Conservation (phyloP, 2,797 vertebrate species). For the Platalea minor region DNA sequence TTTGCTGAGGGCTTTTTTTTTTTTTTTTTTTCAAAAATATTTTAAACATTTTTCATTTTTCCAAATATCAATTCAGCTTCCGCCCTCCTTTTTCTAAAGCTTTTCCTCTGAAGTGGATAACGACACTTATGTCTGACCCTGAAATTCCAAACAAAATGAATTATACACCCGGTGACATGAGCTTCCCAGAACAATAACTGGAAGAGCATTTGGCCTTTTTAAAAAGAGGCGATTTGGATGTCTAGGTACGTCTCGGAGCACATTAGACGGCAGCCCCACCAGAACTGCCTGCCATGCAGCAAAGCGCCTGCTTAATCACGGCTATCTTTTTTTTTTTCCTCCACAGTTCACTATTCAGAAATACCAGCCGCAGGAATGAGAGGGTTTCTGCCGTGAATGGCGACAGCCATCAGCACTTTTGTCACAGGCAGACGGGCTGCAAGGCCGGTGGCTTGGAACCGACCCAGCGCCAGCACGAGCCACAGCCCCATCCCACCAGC, state of each 20-base stretch:
- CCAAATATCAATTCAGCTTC: conserved; percentile 68
- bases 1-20: conserved; percentile 24
- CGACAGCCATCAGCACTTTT: background rate
- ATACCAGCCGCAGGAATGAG: rapidly evolving
- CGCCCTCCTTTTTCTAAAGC: background rate
- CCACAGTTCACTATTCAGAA: background rate
- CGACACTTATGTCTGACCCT: conserved; percentile 65
- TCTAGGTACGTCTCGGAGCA: conserved; percentile 36
- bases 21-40: conserved; percentile 40
- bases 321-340: background rate
- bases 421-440: background rate
- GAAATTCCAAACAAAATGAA: conserved; percentile 69
- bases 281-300: conserved; percentile 42
- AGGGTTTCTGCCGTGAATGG: background rate
- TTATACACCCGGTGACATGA: conserved; percentile 39
- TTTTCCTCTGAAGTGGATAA: conserved; percentile 59
- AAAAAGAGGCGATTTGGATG: conserved; percentile 55
- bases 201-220: conserved; percentile 47
- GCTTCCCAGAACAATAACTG: conserved; percentile 72
- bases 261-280: background rate
- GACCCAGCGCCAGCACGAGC: background rate
- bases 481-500: rapidly evolving
- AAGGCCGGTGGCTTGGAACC: background rate
- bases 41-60: conserved; percentile 75
- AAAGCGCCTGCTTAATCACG: conserved; percentile 42